phyloP scores from a whole-genome alignment of 2,888 invertebrate genomes.

The Thumatha senex region DNA sequence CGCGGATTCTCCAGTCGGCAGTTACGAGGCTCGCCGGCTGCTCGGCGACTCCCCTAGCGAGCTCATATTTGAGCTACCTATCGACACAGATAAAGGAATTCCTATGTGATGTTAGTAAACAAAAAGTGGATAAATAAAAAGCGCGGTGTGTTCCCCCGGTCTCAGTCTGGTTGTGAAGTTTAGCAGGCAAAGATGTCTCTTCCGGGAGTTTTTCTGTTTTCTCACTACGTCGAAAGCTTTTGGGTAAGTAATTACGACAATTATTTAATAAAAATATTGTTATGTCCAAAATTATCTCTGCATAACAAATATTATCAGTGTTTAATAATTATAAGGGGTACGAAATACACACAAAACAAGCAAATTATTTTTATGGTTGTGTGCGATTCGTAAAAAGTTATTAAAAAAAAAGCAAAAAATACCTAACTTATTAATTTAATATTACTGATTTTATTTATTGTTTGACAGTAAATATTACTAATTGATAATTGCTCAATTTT shows the following conservation, averaged over 20 bases:
- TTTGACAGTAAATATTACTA: constrained; percentile 13
- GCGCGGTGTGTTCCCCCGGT: constrained; percentile 52
- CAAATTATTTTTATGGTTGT: too few relatives aligned
- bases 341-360: too few relatives aligned
- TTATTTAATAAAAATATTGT: constrained; percentile 3
- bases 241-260: constrained; percentile 69
- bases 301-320: constrained; percentile 1
- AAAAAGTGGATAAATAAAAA: constrained; percentile 77
- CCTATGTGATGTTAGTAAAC: constrained; percentile 78
- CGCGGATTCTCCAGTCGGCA: constrained; percentile 61
- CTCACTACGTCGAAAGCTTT: constrained; percentile 76
- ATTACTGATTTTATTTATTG: constrained; percentile 10
- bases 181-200: constrained; percentile 67
- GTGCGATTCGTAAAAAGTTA: too few relatives aligned
- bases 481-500: constrained; percentile 14
- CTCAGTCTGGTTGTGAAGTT: constrained; percentile 66
- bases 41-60: constrained; percentile 40
- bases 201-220: constrained; percentile 74
- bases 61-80: constrained; percentile 32
- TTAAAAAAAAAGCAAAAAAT: too few relatives aligned
- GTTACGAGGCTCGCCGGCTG: constrained; percentile 53
- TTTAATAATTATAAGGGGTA: too few relatives aligned
- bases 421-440: background rate
- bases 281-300: constrained; percentile 2
- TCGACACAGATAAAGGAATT: constrained; percentile 59